Evolutionary conservation across 2,113 vertebrate genomes (phyloP).

Genomic region (Silurus asotus): DNA sequence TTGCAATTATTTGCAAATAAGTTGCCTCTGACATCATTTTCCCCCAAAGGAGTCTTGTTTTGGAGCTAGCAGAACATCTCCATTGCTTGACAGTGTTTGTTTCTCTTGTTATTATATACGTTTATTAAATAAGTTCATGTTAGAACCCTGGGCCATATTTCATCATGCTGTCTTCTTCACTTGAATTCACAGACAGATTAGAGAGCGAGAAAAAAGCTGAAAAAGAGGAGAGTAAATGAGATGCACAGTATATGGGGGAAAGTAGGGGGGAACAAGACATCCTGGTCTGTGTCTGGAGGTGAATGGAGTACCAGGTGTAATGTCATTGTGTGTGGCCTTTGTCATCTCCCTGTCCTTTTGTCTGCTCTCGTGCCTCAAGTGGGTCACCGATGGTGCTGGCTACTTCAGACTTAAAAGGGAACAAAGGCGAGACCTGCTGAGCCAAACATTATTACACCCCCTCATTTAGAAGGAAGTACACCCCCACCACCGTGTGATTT

Average conservation of each 20-base stretch:
- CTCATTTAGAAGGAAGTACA: not conserved
- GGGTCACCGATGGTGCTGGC: constrained; percentile 9
- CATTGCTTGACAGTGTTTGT: not conserved
- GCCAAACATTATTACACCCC: not conserved
- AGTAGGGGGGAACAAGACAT: constrained; percentile 4
- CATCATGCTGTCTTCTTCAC: not conserved
- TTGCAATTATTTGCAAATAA: not conserved
- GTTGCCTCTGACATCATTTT: not conserved
- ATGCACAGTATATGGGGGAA: not conserved
- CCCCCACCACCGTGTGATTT: not conserved
- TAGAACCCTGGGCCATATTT: not conserved
- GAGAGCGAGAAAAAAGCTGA: not conserved
- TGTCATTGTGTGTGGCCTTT: constrained; percentile 59
- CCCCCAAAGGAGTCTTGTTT: not conserved
- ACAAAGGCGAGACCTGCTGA: not conserved
- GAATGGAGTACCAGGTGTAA: constrained; percentile 50
- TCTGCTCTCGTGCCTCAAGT: constrained; percentile 18
- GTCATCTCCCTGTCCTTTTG: constrained; percentile 43
- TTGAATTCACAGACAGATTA: not conserved
- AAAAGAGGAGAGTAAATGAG: not conserved
- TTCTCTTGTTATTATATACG: not conserved
- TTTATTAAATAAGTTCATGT: not conserved
- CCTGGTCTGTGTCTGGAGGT: constrained; percentile 53
- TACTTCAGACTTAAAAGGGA: constrained; percentile 7
- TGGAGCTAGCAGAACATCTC: not conserved